Evolutionary conservation across 1,140 invertebrate species (phyloP), one percentile per base, ranked within the genome.

Genomic region (Paraescarpia echinospica): DNA sequence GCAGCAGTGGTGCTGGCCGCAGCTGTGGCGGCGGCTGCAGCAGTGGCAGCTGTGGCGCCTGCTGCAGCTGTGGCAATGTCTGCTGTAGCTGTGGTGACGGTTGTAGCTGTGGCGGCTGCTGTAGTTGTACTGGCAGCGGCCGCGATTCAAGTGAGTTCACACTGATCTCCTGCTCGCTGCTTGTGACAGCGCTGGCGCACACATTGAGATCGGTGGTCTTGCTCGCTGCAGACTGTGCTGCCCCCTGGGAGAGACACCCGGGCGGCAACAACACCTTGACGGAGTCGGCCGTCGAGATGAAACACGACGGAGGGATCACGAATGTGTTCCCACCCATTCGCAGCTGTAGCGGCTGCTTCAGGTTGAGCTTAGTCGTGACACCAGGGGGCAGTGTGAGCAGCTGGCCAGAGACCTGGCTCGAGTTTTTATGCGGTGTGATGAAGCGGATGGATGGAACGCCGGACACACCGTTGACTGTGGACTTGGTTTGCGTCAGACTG

Each of bases 311-410:
- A 35, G 95, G 95, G 1, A 95, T 94, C 22, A 94, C 94, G 1
- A 95, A 94, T 77, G 95, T 94, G 89, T 93, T 93, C 91, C 95
- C 95, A 93, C 95, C 95, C 89, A 95, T 94, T 92, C 95, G 95
- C 35, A 95, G 90, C 8, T 95, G 94, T 41, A 95, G 92, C 48
- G 95, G 94, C 92, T 95, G 94, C 35, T 33, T 48, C 34, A 91
- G 34, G 41, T 91, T 91, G 12, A 91, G 91, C 48, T 48, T 34
- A 1, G 33, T 48, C 34, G 91, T 41, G 9, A 91, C 48, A 31
- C 33, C 48, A 41, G 34, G 91, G 12, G 91, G 91, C 91, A 91
- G 91, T 14, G 91, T 35, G 91, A 91, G 34, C 33, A 91, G 14
- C 91, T 91, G 91, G 48, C 91, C 91, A 0, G 34, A 41, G 35